These are phyloP conservation scores for Lingula anatina DNA, from an alignment of 2,888 invertebrate genomes.

Conservation along the genomic window DNA sequence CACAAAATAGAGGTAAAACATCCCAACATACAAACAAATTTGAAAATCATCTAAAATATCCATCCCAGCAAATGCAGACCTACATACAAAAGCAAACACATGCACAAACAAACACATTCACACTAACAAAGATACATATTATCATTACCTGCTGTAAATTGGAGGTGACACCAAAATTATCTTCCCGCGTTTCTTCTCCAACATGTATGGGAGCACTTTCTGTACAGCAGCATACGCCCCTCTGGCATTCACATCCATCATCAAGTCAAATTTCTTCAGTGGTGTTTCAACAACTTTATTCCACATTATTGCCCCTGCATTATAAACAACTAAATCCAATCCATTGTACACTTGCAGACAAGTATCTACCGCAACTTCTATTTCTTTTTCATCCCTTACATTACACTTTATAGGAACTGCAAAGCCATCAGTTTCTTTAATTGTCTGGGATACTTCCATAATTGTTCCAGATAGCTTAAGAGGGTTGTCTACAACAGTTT, in stretches of 20 bases:
- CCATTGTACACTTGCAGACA: conserved; percentile 60
- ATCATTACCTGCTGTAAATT: conserved; percentile 29
- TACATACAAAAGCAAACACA: background rate
- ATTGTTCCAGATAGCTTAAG: conserved; percentile 30
- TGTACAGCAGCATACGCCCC: conserved; percentile 59
- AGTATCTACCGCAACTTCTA: conserved; percentile 17
- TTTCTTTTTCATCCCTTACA: conserved; percentile 22
- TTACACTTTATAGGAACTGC: conserved; percentile 28
- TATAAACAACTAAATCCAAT: conserved; percentile 73
- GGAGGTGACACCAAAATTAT: conserved; percentile 36
- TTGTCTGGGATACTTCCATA: conserved; percentile 25
- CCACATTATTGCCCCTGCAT: conserved; percentile 71
- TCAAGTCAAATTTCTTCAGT: conserved; percentile 28
- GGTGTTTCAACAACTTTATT: conserved; percentile 32
- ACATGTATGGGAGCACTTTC: conserved; percentile 24
- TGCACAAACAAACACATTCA: background rate
- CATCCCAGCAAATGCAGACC: background rate
- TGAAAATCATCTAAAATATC: no score
- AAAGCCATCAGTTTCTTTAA: conserved; percentile 19
- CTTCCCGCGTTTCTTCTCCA: conserved; percentile 23
- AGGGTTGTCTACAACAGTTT: conserved; percentile 19
- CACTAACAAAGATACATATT: background rate
- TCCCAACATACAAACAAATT: no score
- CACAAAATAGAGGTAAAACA: no score
- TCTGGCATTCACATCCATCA: conserved; percentile 47